Percentiles rank a stretch among this genome's conserved stretches.
Evolutionary conservation across 2,888 invertebrate genomes (phyloP).

Genomic region (Oxystoma pomonae): DNA sequence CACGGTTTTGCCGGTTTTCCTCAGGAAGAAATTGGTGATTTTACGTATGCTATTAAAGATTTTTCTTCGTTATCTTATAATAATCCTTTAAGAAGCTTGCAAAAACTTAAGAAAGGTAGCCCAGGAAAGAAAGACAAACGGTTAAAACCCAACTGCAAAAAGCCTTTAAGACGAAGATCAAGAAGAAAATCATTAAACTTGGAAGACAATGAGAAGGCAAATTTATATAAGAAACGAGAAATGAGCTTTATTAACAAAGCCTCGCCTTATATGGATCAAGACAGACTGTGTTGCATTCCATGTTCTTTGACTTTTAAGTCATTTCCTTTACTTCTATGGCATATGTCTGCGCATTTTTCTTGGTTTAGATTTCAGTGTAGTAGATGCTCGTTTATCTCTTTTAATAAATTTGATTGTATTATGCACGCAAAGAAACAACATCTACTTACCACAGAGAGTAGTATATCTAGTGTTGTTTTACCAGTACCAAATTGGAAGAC

Average conservation of each 20-base stretch:
- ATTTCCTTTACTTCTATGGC: slow-evolving; percentile 54
- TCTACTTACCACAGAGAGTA: slow-evolving; percentile 51
- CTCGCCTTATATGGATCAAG: slow-evolving; percentile 45
- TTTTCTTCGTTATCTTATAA: slow-evolving; percentile 14
- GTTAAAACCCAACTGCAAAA: neutral
- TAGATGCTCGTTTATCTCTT: slow-evolving; percentile 66
- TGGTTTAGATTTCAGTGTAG: slow-evolving; percentile 75
- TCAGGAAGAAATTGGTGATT: slow-evolving; percentile 3
- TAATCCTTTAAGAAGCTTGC: slow-evolving; percentile 11
- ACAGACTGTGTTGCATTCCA: slow-evolving; percentile 51
- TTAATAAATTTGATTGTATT: slow-evolving; percentile 60
- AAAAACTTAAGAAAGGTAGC: neutral
- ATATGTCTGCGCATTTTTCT: slow-evolving; percentile 64
- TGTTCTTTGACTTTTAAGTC: slow-evolving; percentile 52
- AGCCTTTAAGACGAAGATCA: neutral
- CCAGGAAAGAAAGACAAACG: neutral
- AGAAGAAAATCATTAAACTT: neutral
- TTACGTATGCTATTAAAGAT: slow-evolving; percentile 3
- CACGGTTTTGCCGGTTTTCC: slow-evolving; percentile 14
- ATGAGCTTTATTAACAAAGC: slow-evolving; percentile 25
- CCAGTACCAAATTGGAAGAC: slow-evolving; percentile 40
- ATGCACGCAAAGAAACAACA: slow-evolving; percentile 63
- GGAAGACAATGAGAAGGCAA: neutral
- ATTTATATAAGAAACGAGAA: slow-evolving; percentile 3
- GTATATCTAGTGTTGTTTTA: slow-evolving; percentile 41